A percentile compares a stretch with the other conserved stretches of the same genome.
Conservation (phyloP, 2,888 invertebrate species). For the Sminthurides aquaticus region DNA sequence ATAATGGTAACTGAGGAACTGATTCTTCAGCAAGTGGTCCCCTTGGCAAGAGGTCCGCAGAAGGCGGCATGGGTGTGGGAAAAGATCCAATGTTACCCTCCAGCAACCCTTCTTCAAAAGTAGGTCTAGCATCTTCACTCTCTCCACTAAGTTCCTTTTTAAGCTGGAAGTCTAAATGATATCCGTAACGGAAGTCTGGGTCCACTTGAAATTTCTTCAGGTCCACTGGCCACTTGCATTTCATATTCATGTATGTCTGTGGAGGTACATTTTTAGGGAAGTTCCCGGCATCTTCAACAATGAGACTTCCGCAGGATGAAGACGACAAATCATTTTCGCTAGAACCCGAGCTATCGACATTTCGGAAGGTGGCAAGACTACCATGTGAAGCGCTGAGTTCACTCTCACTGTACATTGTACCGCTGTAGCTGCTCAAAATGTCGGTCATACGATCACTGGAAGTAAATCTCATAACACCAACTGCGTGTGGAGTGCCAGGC, state of each 20-base stretch:
- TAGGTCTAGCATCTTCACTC: not conserved
- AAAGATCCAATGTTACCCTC: no score
- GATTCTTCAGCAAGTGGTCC: no score
- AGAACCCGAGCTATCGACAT: not conserved
- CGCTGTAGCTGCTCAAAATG: not conserved
- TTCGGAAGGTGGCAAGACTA: not conserved
- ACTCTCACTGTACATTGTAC: no score
- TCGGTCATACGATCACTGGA: not conserved
- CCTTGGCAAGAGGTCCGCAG: no score
- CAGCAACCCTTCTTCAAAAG: not conserved
- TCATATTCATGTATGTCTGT: not conserved
- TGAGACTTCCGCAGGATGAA: not conserved
- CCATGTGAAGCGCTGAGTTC: not conserved
- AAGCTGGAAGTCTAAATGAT: not conserved
- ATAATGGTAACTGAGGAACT: no score
- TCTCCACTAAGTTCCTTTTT: not conserved
- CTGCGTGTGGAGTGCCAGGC: not conserved
- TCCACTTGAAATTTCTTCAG: not conserved
- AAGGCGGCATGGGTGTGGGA: no score
- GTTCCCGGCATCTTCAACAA: not conserved
- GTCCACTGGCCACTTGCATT: not conserved
- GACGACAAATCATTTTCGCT: not conserved
- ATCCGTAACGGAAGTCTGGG: not conserved
- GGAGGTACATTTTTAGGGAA: not conserved
- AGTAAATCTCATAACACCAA: not conserved